Evolutionary conservation across 2,113 vertebrate genomes (phyloP).

Genomic region (Artemisiospiza belli): DNA sequence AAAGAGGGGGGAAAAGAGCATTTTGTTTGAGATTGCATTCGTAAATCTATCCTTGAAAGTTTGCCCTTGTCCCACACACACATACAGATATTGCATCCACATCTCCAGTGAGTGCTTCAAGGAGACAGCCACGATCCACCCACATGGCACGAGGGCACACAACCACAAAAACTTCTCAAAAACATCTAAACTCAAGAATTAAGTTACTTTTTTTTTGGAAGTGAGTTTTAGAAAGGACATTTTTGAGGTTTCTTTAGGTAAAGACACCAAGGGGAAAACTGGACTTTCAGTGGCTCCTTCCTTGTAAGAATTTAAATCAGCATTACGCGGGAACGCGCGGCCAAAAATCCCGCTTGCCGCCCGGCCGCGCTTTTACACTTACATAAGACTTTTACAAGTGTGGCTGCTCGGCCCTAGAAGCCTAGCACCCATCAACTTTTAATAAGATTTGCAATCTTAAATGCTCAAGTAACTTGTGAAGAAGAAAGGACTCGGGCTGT

Average conservation of each 20-base stretch:
- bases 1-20: not conserved
- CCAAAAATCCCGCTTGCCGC: not conserved
- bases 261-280: not conserved
- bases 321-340: not conserved
- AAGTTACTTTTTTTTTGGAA: not conserved
- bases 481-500: not conserved
- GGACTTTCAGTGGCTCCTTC: not conserved
- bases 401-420: not conserved
- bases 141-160: accelerated
- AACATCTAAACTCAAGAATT: not conserved
- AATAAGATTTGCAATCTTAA: constrained; percentile 19
- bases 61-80: not conserved
- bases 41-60: not conserved
- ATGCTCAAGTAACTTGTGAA: constrained; percentile 5
- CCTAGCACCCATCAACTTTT: constrained; percentile 16
- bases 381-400: not conserved
- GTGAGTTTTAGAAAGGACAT: not conserved
- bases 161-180: not conserved
- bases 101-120: not conserved
- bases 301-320: not conserved
- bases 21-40: not conserved
- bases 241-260: not conserved
- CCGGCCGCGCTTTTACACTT: not conserved
- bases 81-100: not conserved
- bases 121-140: not conserved